A percentile compares a stretch with the other conserved stretches of the same genome.
Conservation (phyloP, 2,888 invertebrate species). For the Tetragonula carbonaria region DNA sequence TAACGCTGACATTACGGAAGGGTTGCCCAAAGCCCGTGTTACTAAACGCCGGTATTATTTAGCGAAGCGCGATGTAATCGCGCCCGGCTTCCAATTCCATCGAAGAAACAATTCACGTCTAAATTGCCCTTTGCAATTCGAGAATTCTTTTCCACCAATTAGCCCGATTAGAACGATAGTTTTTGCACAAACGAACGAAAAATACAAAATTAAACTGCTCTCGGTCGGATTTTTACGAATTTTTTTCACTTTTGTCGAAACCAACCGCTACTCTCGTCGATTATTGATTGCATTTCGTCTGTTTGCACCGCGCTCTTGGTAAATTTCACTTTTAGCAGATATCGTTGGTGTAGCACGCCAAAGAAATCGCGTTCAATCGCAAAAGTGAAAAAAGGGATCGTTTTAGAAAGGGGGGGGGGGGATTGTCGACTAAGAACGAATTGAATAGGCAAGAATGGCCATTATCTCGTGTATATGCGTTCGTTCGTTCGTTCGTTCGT, state of each 20-base stretch:
- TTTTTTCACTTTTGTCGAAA: background rate
- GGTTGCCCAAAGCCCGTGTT: slow-evolving; percentile 58
- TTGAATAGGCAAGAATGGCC: background rate
- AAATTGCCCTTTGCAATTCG: slow-evolving; percentile 16
- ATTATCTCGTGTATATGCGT: background rate
- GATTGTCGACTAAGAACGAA: background rate
- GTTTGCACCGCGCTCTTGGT: too few species aligned
- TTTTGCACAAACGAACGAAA: background rate
- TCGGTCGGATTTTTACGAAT: background rate
- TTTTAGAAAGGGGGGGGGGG: background rate
- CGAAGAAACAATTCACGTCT: slow-evolving; percentile 36
- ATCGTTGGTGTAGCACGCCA: too few species aligned
- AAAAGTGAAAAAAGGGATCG: background rate
- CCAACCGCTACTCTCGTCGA: too few species aligned
- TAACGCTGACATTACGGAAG: slow-evolving; percentile 56
- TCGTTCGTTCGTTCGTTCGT: slow-evolving; percentile 34
- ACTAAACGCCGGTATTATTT: slow-evolving; percentile 64
- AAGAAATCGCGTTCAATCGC: too few species aligned
- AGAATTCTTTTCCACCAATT: background rate
- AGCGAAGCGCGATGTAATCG: slow-evolving; percentile 54
- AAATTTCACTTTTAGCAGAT: too few species aligned
- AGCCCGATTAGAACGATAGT: background rate
- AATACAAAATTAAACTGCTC: background rate
- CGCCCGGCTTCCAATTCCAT: slow-evolving; percentile 40
- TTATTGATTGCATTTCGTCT: too few species aligned